phyloP scores from a whole-genome alignment of 2,113 vertebrate species.

The Psittacula cyanocephala region DNA sequence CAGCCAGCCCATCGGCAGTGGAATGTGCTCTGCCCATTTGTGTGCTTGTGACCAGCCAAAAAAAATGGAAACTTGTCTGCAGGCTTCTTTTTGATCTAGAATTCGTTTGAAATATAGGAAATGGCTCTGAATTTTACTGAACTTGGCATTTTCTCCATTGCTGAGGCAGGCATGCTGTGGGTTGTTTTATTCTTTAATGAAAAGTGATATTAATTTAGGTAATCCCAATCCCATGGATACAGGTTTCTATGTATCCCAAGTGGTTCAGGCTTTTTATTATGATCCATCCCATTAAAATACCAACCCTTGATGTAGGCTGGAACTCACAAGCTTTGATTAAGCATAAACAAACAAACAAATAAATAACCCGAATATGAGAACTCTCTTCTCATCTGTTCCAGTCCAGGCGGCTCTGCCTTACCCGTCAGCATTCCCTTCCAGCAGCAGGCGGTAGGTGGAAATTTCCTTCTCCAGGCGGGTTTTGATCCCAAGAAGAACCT shows the following conservation, averaged over 20 bases:
- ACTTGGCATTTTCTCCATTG: not conserved
- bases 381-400: not conserved
- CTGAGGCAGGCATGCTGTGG: not conserved
- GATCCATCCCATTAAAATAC: slow-evolving; percentile 35
- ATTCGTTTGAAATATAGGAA: not conserved
- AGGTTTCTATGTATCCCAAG: not conserved
- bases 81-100: not conserved
- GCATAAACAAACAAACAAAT: slow-evolving; percentile 54
- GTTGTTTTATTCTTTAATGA: not conserved
- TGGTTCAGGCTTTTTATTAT: slow-evolving; percentile 9
- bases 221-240: not conserved
- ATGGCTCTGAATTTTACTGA: not conserved
- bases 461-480: slow-evolving; percentile 96
- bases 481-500: slow-evolving; percentile 90
- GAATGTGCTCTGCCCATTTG: not conserved
- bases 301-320: slow-evolving; percentile 28
- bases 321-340: slow-evolving; percentile 39
- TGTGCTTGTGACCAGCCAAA: not conserved
- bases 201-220: not conserved
- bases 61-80: not conserved
- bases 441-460: slow-evolving; percentile 88
- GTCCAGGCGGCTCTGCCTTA: slow-evolving; percentile 62
- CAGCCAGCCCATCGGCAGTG: not conserved
- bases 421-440: slow-evolving; percentile 85
- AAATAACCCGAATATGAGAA: slow-evolving; percentile 8